Conservation (phyloP, 1,140 invertebrate species). For the Diplogasteroides magnus region DNA sequence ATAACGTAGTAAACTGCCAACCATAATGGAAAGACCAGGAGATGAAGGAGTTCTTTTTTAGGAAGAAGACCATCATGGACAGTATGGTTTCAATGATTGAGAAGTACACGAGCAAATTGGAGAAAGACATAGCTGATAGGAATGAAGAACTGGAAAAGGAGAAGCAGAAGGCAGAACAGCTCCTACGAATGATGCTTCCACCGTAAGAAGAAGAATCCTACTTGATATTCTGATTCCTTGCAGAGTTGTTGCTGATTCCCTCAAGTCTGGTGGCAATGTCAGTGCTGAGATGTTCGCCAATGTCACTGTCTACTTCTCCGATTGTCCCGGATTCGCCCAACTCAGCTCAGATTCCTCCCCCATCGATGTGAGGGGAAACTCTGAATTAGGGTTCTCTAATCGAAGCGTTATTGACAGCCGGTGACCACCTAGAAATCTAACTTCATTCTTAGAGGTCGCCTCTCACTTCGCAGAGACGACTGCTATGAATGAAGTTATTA, state of each 20-base stretch:
- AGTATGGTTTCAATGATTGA: conserved; percentile 80
- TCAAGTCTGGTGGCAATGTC: conserved; percentile 4
- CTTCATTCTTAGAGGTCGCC: not conserved
- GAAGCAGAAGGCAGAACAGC: conserved; percentile 84
- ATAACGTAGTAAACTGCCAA: too few relatives aligned
- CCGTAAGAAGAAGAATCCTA: conserved; percentile 72
- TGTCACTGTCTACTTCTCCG: conserved; percentile 16
- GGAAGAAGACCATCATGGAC: conserved; percentile 74
- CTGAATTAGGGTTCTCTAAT: too few relatives aligned
- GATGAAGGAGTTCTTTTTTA: too few relatives aligned
- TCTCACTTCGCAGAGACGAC: too few relatives aligned
- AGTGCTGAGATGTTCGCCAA: conserved; percentile 4
- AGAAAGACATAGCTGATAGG: conserved; percentile 78
- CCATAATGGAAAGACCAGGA: too few relatives aligned
- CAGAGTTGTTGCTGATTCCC: conserved; percentile 63
- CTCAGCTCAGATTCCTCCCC: conserved; percentile 2
- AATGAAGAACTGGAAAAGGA: conserved; percentile 86
- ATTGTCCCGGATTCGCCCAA: conserved; percentile 7
- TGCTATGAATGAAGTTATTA: too few relatives aligned
- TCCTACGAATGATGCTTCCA: conserved; percentile 82
- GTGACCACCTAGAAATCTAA: too few relatives aligned
- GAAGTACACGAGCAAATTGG: conserved; percentile 75
- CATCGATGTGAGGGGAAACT: conserved; percentile 72
- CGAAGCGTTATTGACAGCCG: too few relatives aligned
- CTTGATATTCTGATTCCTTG: conserved; percentile 79